phyloP scores from a whole-genome alignment of 2,797 vertebrate species.

The Adelosebastes latens region DNA sequence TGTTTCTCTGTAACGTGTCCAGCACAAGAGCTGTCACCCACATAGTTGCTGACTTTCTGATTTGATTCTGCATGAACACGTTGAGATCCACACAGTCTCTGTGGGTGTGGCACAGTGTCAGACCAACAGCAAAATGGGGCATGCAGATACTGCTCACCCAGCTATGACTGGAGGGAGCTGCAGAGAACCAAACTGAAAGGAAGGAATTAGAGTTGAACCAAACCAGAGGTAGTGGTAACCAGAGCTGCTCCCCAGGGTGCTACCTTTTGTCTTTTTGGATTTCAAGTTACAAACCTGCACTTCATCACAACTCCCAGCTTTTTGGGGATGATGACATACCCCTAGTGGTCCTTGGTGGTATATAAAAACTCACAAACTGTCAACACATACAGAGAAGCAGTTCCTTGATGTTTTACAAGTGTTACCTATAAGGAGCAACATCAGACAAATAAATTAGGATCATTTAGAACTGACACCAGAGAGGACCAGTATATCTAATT shows the following conservation, averaged over 20 bases:
- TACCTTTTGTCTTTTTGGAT: constrained; percentile 22
- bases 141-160: constrained; percentile 15
- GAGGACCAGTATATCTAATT: neutral
- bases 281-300: constrained; percentile 16
- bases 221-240: constrained; percentile 24
- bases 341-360: neutral
- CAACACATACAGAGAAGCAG: neutral
- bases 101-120: constrained; percentile 43
- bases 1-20: neutral
- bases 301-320: neutral
- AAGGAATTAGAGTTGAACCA: constrained; percentile 11
- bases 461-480: neutral
- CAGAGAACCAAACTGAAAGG: constrained; percentile 17
- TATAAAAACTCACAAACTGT: neutral
- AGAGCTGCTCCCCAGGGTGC: constrained; percentile 33
- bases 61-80: constrained; percentile 29
- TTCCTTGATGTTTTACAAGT: neutral
- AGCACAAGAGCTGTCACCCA: neutral
- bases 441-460: neutral
- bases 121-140: constrained; percentile 27
- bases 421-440: neutral
- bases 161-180: neutral
- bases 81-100: neutral
- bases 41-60: constrained; percentile 2
- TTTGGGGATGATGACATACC: neutral